Evolutionary conservation across 1,140 invertebrate species (phyloP).

Genomic region (Zaprionus inermis): DNA sequence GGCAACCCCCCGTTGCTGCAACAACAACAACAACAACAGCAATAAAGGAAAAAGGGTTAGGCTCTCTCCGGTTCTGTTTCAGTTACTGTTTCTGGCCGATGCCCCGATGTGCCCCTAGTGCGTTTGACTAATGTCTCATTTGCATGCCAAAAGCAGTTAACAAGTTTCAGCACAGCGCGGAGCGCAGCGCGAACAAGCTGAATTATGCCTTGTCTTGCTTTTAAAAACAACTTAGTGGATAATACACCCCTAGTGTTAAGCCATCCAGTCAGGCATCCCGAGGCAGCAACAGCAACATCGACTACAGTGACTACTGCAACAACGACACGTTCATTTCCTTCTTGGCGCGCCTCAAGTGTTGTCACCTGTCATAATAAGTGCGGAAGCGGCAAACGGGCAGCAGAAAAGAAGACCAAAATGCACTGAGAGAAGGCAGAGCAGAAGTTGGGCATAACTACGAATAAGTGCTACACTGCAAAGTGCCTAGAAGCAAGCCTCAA

Average conservation of each 20-base stretch:
- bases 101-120: conserved; percentile 68
- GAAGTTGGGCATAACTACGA: background rate
- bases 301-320: conserved; percentile 30
- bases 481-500: background rate
- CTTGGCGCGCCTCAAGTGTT: conserved; percentile 80
- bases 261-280: conserved; percentile 55
- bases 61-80: conserved; percentile 2
- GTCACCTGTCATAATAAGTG: conserved; percentile 82
- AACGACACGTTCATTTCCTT: conserved; percentile 77
- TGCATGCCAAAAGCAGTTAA: conserved; percentile 83
- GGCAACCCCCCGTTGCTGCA: conserved; percentile 32
- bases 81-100: background rate
- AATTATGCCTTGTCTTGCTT: conserved; percentile 81
- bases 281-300: conserved; percentile 25
- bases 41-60: conserved; percentile 44
- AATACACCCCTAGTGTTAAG: conserved; percentile 80
- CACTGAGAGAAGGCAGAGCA: conserved; percentile 29
- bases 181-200: conserved; percentile 35
- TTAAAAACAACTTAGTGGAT: conserved; percentile 82
- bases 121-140: conserved; percentile 82
- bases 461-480: background rate
- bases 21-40: conserved; percentile 5
- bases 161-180: conserved; percentile 62
- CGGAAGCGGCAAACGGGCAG: conserved; percentile 68
- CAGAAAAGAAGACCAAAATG: conserved; percentile 33